Base-by-base conservation (phyloP, 1,140 invertebrate genomes). In the Anastrepha obliqua region DNA sequence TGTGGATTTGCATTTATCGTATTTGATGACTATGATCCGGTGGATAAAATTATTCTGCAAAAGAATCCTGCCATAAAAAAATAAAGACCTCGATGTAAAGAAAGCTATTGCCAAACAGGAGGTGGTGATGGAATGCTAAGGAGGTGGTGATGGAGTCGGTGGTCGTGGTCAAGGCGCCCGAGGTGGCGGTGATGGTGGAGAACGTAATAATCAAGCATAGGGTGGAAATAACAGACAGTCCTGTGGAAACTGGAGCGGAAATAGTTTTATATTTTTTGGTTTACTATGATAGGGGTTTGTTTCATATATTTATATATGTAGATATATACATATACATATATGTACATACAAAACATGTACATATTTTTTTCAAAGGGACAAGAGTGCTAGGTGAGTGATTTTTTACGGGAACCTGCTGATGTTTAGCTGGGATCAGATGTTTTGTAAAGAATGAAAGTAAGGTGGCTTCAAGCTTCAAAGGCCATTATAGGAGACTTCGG, bases 1-100 rank as follows among this genome's bases (percentile, higher is more conserved):
- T 95, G 98, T 86, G 98, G 98, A n/a, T 99, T 99, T 94, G 98
- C 97, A 15, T 99, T 99, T 93, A 97, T 99, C 29, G 98, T 98
- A 93, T 99, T 98, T 93, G 98, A 99, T 93, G 98, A 99, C 92
- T 99, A 98, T 94, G 98, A 99, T 94, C 97, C 98, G 13, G 98
- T 99, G 88, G 98, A 99, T 91, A 99, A 99, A 95, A 97, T 98
- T 91, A 97, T 98, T 90, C 95, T 97, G 62, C 96, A 97, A 90
- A 95, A 95, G 87, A 95, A 95, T 89, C 97, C 97, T 90, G 95
- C 95, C 88, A 95, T 97, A 13, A 96, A 96, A 96, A 88, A 96
- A 96, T 39, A 96, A 96, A 89, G 95, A 95, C 58, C 94, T 97
- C 0, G 97, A 97, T 90, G 97, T 97, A 0, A 97, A 97, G 91